Evolutionary conservation across 2,113 vertebrate species (phyloP), one percentile per base, ranked within the genome.

Genomic region (Corynorhinus townsendii): DNA sequence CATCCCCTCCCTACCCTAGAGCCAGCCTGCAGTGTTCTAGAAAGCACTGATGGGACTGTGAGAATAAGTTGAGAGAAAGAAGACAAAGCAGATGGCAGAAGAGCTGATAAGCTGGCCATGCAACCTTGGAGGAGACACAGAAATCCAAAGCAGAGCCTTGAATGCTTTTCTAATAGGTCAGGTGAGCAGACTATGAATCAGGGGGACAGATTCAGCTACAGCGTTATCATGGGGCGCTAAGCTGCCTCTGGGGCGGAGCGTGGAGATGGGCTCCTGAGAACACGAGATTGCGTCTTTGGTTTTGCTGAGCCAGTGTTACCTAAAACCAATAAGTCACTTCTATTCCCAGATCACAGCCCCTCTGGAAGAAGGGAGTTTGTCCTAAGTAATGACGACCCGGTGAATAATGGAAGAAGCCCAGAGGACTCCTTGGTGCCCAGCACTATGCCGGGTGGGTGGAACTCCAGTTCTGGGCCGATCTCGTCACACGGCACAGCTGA

Each of bases 101-200:
- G 19, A 45, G 43, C 43, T 0, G 1, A 38, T 6, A 8, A 1
- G 9, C 5, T 1, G 9, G 17, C 11, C 30, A 28, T 6, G 35
- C 19, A 26, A 4, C 24, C 24, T 24, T 7, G 66, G 5, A 14
- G 35, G 82, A 45, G 30, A 81, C 0, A 2, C 49, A 22, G 75
- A 54, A 24, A 26, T 19, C 24, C 35, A 10, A 4, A 45, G 91
- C 33, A 28, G 47, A 93, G n/a, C 38, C n/a, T n/a, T 24, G 75
- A 11, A 49, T 59, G 26, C 54, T 75, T 49, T 59, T 82, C 86
- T 30, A 1, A 2, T 0, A 22, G 20, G 47, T 40, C 1, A 5
- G 66, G 38, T 3, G 26, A 54, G 73, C 24, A 66, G 64, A 24
- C 0, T 24, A 62, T 28, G 5, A 73, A 17, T 3, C 14, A 22